These are phyloP conservation scores for Grus americana DNA, from an alignment of 2,113 vertebrate genomes.

Conservation along the genomic window DNA sequence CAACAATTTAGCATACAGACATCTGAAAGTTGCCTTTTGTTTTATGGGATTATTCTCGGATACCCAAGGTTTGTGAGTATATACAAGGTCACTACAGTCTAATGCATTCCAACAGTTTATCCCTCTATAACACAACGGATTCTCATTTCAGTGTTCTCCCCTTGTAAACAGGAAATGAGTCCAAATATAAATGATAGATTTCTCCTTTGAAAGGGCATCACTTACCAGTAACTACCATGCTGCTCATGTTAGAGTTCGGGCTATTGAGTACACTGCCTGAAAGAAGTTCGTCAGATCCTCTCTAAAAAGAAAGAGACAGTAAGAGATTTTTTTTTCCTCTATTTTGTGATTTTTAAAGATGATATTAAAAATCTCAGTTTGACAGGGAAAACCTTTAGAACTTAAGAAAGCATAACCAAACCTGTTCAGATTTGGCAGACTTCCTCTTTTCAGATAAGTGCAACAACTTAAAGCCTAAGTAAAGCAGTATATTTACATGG, in stretches of 20 bases:
- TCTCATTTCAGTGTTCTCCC: conserved; percentile 8
- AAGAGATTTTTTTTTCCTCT: conserved; percentile 60
- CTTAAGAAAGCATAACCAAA: conserved; percentile 4
- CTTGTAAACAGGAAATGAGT: conserved; percentile 46
- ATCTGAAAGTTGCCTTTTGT: neutral
- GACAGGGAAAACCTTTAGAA: conserved; percentile 12
- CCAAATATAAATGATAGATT: conserved; percentile 48
- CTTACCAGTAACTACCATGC: conserved; percentile 94
- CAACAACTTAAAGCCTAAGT: conserved; percentile 32
- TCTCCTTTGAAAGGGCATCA: conserved; percentile 72
- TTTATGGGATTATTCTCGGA: neutral
- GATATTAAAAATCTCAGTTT: conserved; percentile 32
- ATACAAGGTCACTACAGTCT: neutral
- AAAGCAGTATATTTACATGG: conserved; percentile 38
- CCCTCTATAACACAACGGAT: neutral
- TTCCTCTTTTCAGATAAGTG: conserved; percentile 1
- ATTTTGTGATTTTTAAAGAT: conserved; percentile 46
- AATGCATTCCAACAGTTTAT: conserved; percentile 22
- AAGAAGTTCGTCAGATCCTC: conserved; percentile 97
- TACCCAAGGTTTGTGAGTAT: neutral
- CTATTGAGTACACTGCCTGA: conserved; percentile 95
- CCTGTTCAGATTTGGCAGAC: neutral
- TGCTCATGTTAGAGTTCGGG: conserved; percentile 93
- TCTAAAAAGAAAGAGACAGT: conserved; percentile 79
- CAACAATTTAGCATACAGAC: neutral